Evolutionary conservation across 2,113 vertebrate genomes (phyloP), one percentile per base, ranked within the genome.

Genomic region (Cisticola juncidis): DNA sequence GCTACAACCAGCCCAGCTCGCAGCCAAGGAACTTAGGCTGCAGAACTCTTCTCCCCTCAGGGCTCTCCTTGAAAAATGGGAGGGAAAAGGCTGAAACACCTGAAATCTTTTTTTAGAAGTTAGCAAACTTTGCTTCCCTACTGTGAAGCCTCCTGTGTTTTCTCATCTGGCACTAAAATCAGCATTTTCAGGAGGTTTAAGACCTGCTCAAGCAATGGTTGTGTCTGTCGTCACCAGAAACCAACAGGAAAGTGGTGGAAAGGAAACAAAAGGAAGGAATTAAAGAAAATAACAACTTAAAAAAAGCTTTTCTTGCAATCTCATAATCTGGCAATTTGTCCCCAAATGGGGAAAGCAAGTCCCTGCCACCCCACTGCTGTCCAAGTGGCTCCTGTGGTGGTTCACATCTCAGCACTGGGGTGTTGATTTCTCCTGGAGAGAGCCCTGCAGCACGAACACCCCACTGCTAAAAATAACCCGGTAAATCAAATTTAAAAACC

Each of bases 401-500:
- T 31, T 93, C 45, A 6, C 15, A 5, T 54, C 42, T 61, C 91
- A 62, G 80, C n/a, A 2, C 92, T 45, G 82, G 93, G 83, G 86
- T 88, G 85, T 11, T 24, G 70, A 26, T 85, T 90, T 45, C 90
- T 69, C 82, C 90, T 10, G 62, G 89, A 91, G 89, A 91, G 88
- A 88, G 78, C 68, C 92, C 71, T 69, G 86, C 90, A 40, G 69
- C 78, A 51, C 25, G 82, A 90, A 85, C 93, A 91, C 92, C 92
- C 95, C 94, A 66, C 81, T 21, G 91, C 90, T 93, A 91, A 91
- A 96, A 96, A 96, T 94, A 96, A 92, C 85, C 29, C 6, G 0
- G 62, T 89, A 94, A 96, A 96, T 90, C 87, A 82, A 86, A 94
- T 95, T 66, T 84, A 47, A 81, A 93, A 92, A 92, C 83, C 89